Evolutionary conservation across 2,888 invertebrate genomes (phyloP).

Genomic region (Zhuqinia jingwanae): DNA sequence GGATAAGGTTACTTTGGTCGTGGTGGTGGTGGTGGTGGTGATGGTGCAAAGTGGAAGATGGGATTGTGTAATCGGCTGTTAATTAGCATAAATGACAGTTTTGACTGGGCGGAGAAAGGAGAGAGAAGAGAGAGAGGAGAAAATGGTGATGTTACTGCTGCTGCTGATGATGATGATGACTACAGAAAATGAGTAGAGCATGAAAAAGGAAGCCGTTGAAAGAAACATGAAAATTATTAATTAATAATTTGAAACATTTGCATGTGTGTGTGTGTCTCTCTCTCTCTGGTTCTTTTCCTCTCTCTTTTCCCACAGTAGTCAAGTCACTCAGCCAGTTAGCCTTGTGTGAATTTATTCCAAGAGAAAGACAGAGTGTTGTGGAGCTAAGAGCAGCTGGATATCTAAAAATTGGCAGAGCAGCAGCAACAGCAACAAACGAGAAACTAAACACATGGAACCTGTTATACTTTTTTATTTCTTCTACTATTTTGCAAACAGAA

Average conservation of each 20-base stretch:
- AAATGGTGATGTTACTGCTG: no score
- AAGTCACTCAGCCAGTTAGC: no score
- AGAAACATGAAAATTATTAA: conserved; percentile 69
- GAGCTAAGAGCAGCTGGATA: background rate
- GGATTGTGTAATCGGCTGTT: conserved; percentile 67
- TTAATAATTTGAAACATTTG: conserved; percentile 69
- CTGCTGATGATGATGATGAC: no score
- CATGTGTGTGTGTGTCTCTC: conserved; percentile 3
- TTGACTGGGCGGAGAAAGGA: background rate
- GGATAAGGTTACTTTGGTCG: conserved; percentile 4
- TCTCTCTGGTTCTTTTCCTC: background rate
- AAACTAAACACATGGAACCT: background rate
- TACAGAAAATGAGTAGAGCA: conserved; percentile 35
- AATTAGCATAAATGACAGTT: conserved; percentile 69
- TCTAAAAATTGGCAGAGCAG: background rate
- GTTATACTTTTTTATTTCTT: no score
- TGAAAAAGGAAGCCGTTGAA: conserved; percentile 60
- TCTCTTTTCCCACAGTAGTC: background rate
- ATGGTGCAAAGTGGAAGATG: conserved; percentile 34
- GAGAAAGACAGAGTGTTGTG: no score
- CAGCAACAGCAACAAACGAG: no score
- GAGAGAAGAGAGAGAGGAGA: conserved; percentile 1
- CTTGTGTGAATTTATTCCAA: no score
- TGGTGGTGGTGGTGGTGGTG: no score
- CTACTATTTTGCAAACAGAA: conserved; percentile 20